Evolutionary conservation across 2,888 invertebrate genomes (phyloP), one percentile per base, ranked within the genome.

Genomic region (Sclerodermus sp.): DNA sequence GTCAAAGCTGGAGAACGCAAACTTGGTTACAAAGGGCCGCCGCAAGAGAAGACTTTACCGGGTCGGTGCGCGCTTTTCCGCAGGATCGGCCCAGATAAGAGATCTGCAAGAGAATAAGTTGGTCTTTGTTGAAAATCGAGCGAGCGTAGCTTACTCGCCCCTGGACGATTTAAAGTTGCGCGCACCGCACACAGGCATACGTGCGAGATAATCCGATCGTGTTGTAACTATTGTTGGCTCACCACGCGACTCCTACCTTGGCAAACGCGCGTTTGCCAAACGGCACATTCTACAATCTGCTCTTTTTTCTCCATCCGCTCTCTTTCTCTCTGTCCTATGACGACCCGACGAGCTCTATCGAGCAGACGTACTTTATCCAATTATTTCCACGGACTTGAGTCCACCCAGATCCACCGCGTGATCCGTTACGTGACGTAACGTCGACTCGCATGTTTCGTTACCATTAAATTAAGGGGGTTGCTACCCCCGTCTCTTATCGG

Each of bases 41-140:
- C 23, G 23, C 23, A 23, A 23, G 23, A 49, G 58, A 58, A 52
- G 58, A 62, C 58, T 65, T 65, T 23, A 39, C 51, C 65, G 60
- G 64, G 56, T 63, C 63, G 57, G 57, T 64, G 66, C 55, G 57
- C 63, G 66, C 55, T 65, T 66, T 66, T 66, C 58, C 58, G 56
- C 57, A 61, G 53, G 55, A 66, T 63, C 60, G 52, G 49, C 51
- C 45, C 54, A 64, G 64, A 64, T 64, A 64, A 53, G 58, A 56
- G 61, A 64, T 63, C 58, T 51, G 52, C 51, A 55, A 57, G 53
- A 66, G 58, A 58, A 64, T 57, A 57, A 62, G 49, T 57, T 55
- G 32, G 51, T 64, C 53, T 59, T 59, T 64, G 55, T 59, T 49
- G 51, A 37, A 48, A 32, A 38, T 47, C 50, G 57, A 51, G 51